Base-by-base conservation (phyloP, 2,888 invertebrate species). In the Panzeria rudis region DNA sequence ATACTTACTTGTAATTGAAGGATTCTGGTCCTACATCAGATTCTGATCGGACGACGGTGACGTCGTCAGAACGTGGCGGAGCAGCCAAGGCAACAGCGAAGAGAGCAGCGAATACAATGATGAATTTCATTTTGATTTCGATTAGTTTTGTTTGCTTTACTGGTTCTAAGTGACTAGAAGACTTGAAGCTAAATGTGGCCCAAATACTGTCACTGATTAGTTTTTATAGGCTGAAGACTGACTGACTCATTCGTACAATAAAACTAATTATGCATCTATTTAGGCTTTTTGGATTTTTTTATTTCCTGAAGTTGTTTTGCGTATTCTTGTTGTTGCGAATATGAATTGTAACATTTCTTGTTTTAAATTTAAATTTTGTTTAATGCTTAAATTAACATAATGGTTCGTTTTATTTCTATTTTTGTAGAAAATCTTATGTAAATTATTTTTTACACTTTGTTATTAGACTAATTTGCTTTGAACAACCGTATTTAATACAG, bases 1-100 rank as follows among this genome's bases (percentile, higher is more conserved):
- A 0, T 23, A 93, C 94, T 94, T 92, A 95, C 95, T 91, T 92
- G 88, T 94, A 95, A 75, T 93, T 91, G 89, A 94, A 88, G 71
- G 87, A 86, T 84, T 88, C 87, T 29, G 87, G 87, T 13, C 87
- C 87, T 35, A 88, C 87, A 89, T 94, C 93, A 80, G 92, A 91
- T 38, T 95, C 94, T 87, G 94, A 94, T 80, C 93, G 93, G 52
- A 94, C 73, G 80, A 86, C 15, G 7, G 23, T 41, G 15, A 25
- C 84, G 2, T 56, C 82, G 23, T 56, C 50, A n/a, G 62, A 44
- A 32, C 23, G 59, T 6, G 29, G 35, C 11, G 83, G 84, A n/a
- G 87, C 86, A 35, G 86, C 87, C 76, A 89, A 56, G 23, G 87
- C 88, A 20, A 88, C 88, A 25, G 92, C 93, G 71, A 93, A 89